Evolutionary conservation across 2,113 vertebrate genomes (phyloP), one percentile per base, ranked within the genome.

Genomic region (Aphyosemion australe): DNA sequence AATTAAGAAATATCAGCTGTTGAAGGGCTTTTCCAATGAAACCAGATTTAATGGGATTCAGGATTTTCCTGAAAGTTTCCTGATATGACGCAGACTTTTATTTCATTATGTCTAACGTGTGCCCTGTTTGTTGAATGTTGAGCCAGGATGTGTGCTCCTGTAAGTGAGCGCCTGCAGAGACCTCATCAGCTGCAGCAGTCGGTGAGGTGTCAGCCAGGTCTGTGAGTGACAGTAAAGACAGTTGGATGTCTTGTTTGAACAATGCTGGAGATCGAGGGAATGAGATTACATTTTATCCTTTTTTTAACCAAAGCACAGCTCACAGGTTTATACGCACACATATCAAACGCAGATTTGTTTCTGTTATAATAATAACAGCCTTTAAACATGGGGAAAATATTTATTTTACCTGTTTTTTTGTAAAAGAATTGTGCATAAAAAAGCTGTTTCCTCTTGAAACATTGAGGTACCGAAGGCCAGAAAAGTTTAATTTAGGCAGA

Each of bases 291-390:
- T 48, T 84, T 74, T 54, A 56, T 56, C n/a, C 2, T 56, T 41
- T 41, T 39, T 34, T 54, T 56, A 19, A 39, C 39, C 15, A 18
- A 18, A 41, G 19, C 53, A 56, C 53, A 19, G 34, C 11, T 39
- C n/a, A 53, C 26, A 56, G 34, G 10, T 34, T 56, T 56, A 4
- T 10, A 18, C 12, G 8, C 53, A 19, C n/a, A 52, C 21, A 19
- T 20, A 51, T 51, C 49, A 55, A 55, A 55, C n/a, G 19, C 53
- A 39, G 18, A 11, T 41, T 39, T 56, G 34, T 56, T 56, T 18
- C 18, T 56, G 53, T 79, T 75, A 72, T 51, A 34, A 50, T 63
- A 61, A 55, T 64, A 69, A 51, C 52, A 41, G 51, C 6, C 45
- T 34, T 32, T 58, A 46, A 65, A 50, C 46, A 50, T 54, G 26